Evolutionary conservation across 1,140 invertebrate species (phyloP).

Genomic region (Nasonia giraulti): DNA sequence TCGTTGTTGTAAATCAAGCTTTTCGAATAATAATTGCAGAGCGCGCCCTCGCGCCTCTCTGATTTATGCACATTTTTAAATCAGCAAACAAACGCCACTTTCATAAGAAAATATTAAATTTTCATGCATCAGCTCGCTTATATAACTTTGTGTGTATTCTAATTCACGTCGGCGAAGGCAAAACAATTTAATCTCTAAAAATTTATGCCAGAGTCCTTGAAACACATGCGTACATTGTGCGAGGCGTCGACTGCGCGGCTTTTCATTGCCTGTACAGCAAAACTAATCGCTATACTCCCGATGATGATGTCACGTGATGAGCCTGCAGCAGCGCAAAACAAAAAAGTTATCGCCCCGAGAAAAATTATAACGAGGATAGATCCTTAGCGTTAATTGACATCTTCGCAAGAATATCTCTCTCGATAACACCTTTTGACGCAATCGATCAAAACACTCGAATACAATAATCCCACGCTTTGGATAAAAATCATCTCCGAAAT

Average conservation of each 20-base stretch:
- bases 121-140: neutral
- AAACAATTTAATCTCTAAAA: neutral
- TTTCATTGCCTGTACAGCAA: conserved; percentile 15
- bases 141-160: neutral
- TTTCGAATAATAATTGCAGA: neutral
- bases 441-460: neutral
- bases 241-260: neutral
- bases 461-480: neutral
- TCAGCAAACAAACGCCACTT: neutral
- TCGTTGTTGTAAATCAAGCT: neutral
- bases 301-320: conserved; percentile 8
- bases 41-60: too few species aligned
- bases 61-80: neutral
- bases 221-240: neutral
- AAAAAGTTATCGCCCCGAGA: neutral
- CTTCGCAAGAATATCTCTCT: neutral
- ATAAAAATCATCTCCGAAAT: neutral
- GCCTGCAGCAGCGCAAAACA: neutral
- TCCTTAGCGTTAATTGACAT: neutral
- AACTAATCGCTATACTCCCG: neutral
- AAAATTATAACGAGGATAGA: neutral
- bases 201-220: conserved; percentile 23
- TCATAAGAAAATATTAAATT: neutral
- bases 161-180: neutral
- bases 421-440: too few species aligned